Base-by-base conservation (phyloP, 2,888 invertebrate species). In the Balanococcus diminutus region DNA sequence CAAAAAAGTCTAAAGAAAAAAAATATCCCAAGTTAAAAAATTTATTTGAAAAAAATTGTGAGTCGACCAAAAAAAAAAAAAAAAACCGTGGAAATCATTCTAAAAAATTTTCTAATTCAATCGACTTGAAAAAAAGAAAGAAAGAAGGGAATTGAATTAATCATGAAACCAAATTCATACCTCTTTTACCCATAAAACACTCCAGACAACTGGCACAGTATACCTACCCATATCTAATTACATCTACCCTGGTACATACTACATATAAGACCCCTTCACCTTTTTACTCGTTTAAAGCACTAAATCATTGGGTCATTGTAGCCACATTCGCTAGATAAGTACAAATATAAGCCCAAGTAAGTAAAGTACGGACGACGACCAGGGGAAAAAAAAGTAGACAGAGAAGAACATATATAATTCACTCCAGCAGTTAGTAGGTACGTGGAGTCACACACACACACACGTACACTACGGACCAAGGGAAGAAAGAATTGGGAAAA, bases 341-440 rank as follows among this genome's bases (percentile, higher is more conserved):
- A 22, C 56, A 22, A 56, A 4, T 19, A 56, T 56, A 56, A 56
- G 56, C 56, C 56, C 8, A 56, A 56, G 56, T 56, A 19, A 19
- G 56, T 56, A n/a, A 9, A 56, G 8, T 46, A 46, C 5, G 56
- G 56, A 56, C 4, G 56, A 8, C 22, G 22, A 56, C 2, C 19
- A 51, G 56, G 22, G 22, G 31, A 16, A 72, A 72, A 72, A 72
- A 72, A 72, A 28, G 14, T n/a, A 28, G 72, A 31, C 16, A 31
- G 31, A 72, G 72, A 22, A 56, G 56, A 56, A 56, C 56, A 56
- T 56, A 56, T 56, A 72, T 72, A 72, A 72, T 72, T 72, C 72
- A 72, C 72, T 72, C 72, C 72, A 31, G 72, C 72, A 31, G 72
- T 72, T 72, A 72, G 31, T 11, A 72, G 31, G 31, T 22, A 22